These are phyloP conservation scores for Mesocentrotus franciscanus DNA, from an alignment of 53 echinoderm and acorn worm genomes.

Conservation along the genomic window DNA sequence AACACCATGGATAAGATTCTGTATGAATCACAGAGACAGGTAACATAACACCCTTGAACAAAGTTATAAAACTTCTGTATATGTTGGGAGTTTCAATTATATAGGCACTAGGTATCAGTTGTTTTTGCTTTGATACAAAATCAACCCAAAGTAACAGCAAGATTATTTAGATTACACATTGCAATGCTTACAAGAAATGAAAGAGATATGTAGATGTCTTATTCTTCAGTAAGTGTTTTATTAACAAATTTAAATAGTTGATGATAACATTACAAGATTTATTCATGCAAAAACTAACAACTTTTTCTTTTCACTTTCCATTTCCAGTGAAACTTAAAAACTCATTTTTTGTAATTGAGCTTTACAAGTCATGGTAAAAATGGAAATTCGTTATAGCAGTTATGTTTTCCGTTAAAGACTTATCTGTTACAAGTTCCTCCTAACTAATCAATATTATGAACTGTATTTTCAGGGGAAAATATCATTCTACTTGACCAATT, in stretches of 20 bases:
- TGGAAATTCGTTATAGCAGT: no score
- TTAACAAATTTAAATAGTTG: no score
- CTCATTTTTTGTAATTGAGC: no score
- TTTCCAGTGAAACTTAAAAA: no score
- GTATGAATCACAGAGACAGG: slow-evolving; percentile 98
- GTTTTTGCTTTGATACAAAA: not conserved
- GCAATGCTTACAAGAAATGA: not conserved
- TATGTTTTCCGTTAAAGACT: not conserved
- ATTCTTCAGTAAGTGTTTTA: no score
- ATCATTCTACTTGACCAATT: slow-evolving; percentile 99
- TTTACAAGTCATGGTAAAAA: no score
- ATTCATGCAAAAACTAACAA: no score
- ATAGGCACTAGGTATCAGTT: no score
- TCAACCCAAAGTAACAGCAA: not conserved
- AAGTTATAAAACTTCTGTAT: no score
- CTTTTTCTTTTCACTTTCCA: no score
- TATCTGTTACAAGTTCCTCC: not conserved
- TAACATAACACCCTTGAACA: not conserved
- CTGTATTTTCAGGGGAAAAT: slow-evolving; percentile 83
- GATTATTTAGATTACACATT: not conserved
- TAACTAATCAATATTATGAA: not conserved
- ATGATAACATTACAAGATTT: no score
- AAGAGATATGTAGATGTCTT: not conserved
- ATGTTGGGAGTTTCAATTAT: not conserved
- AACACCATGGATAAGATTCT: slow-evolving; percentile 92